A percentile compares a stretch with the other conserved stretches of the same genome.
phyloP scores from a whole-genome alignment of 2,888 invertebrate species.

The Amaurobius ferox region DNA sequence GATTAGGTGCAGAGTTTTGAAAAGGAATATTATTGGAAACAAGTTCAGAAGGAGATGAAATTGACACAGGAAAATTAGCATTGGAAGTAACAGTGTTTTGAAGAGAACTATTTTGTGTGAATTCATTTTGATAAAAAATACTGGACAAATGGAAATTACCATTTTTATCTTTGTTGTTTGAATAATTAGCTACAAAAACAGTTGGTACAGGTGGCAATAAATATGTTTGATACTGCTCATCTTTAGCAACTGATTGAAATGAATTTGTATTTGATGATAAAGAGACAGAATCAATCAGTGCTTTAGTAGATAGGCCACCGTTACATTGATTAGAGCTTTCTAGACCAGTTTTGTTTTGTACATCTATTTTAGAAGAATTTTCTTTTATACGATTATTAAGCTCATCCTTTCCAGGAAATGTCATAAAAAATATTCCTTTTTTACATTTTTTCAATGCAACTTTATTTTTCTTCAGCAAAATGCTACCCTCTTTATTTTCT shows the following conservation, averaged over 20 bases:
- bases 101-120: neutral
- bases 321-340: no score
- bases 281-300: no score
- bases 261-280: no score
- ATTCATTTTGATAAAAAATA: slow-evolving; percentile 47
- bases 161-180: slow-evolving; percentile 15
- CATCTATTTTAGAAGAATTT: neutral
- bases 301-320: no score
- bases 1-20: neutral
- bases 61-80: no score
- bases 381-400: no score
- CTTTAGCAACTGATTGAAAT: neutral
- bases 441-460: slow-evolving; percentile 10
- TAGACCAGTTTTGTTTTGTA: no score
- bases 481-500: no score
- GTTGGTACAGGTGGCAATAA: slow-evolving; percentile 36
- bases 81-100: neutral
- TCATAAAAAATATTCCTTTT: slow-evolving; percentile 28
- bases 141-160: slow-evolving; percentile 35
- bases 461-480: no score
- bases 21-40: neutral
- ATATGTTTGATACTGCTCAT: slow-evolving; percentile 17
- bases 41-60: neutral
- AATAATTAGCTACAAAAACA: slow-evolving; percentile 55
- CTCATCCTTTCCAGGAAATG: slow-evolving; percentile 39